These are phyloP conservation scores for Dysdera silvatica DNA, from an alignment of 1,140 invertebrate species.

Conservation along the genomic window DNA sequence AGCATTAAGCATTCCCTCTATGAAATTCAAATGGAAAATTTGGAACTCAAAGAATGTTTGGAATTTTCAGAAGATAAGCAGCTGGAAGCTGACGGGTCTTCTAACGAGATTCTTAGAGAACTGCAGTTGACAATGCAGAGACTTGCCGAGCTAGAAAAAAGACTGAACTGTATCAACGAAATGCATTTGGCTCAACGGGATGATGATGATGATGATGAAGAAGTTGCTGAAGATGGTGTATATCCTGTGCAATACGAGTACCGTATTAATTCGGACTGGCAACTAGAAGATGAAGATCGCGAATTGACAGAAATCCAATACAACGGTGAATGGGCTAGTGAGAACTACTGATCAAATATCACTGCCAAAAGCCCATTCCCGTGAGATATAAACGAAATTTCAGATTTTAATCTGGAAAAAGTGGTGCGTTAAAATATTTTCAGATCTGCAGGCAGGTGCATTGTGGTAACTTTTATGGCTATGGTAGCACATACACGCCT, in stretches of 20 bases:
- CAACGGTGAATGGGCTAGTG: no score
- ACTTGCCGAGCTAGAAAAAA: constrained; percentile 10
- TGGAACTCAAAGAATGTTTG: constrained; percentile 20
- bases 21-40: constrained; percentile 22
- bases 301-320: no score
- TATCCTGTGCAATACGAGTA: constrained; percentile 16
- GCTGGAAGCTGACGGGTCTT: constrained; percentile 14
- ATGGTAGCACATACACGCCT: no score
- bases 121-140: constrained; percentile 19
- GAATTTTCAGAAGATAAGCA: constrained; percentile 22
- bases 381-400: no score
- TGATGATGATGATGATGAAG: constrained; percentile 4
- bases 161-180: constrained; percentile 17
- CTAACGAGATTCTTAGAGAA: constrained; percentile 15
- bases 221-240: constrained; percentile 8
- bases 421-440: no score
- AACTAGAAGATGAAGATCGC: no score
- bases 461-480: no score
- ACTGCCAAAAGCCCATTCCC: no score
- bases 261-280: no score
- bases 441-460: no score
- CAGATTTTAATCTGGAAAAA: no score
- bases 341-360: no score
- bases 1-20: constrained; percentile 23
- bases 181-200: constrained; percentile 10